Base-by-base conservation (phyloP, 1,140 invertebrate genomes). In the Trachymyrmex septentrionalis region DNA sequence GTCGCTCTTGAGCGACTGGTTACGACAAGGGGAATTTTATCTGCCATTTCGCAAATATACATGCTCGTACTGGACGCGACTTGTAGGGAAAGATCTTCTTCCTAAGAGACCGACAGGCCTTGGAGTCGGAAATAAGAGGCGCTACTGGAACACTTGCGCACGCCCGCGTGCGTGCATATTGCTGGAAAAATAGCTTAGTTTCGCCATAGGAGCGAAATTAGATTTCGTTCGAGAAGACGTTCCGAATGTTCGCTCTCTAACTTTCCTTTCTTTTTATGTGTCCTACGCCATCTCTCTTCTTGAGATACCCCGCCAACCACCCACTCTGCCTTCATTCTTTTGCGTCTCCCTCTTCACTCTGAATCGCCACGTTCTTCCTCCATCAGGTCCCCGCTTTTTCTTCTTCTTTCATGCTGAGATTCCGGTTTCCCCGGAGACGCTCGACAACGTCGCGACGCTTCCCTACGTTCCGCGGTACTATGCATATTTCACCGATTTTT, bases 401-500 rank as follows among this genome's bases (percentile, higher is more conserved):
- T 75, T 88, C 75, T 86, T 81, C 88, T 87, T 66, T 66, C 88
- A 88, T 77, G 90, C 89, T 73, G 90, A 92, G 92, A 94, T 94
- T 94, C 90, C 86, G 87, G 87, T 91, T 85, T 93, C 92, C 88
- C 91, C 64, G 55, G 92, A 87, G 92, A 94, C 90, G 78, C 90
- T 91, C 76, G 73, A 92, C 87, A 91, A 93, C 89, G 87, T 89
- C 81, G 87, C 87, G 86, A 91, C 91, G 90, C 90, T 90, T 88
- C 90, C 92, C 81, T 89, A 87, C 92, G 89, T 91, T 93, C 87
- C 89, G 87, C 88, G 91, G 87, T 86, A 90, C 92, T 93, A 94
- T 94, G 94, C 94, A 94, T 94, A 94, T 94, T 94, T 94, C 92
- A 94, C 93, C 90, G 90, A 94, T 94, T 94, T 93, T 93, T 93